Evolutionary conservation across 2,888 invertebrate genomes (phyloP).

Genomic region (Rhamphomyia laevipes): DNA sequence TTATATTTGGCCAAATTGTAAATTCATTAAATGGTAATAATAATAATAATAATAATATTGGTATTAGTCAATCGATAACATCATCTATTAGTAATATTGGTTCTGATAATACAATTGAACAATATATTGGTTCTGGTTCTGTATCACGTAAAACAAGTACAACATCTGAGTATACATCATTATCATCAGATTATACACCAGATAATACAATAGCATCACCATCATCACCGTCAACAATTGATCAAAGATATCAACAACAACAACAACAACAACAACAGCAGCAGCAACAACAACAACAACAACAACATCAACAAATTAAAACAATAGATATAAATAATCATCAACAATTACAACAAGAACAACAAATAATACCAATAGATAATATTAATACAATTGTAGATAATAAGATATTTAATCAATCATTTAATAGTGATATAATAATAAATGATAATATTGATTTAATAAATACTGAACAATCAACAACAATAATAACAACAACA

Average conservation of each 20-base stretch:
- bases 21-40: not conserved
- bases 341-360: not conserved
- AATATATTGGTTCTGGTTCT: conserved; percentile 25
- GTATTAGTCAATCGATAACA: not conserved
- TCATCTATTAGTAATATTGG: not conserved
- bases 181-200: conserved; percentile 42
- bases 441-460: too few relatives aligned
- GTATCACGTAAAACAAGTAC: conserved; percentile 46
- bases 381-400: not conserved
- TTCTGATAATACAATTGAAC: not conserved
- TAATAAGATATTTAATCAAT: too few relatives aligned
- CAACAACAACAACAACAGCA: conserved; percentile 26
- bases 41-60: not conserved
- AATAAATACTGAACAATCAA: not conserved
- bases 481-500: not conserved
- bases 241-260: conserved; percentile 10
- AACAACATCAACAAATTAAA: not conserved
- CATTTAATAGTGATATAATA: too few relatives aligned
- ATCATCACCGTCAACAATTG: conserved; percentile 18
- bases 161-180: conserved; percentile 39
- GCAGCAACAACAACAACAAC: conserved; percentile 17
- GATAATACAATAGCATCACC: conserved; percentile 39
- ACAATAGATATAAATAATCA: not conserved
- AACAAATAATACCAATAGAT: not conserved
- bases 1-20: not conserved